A percentile compares a stretch with the other conserved stretches of the same genome.
Conservation (phyloP, 2,113 vertebrate species). For the Myocastor coypus region DNA sequence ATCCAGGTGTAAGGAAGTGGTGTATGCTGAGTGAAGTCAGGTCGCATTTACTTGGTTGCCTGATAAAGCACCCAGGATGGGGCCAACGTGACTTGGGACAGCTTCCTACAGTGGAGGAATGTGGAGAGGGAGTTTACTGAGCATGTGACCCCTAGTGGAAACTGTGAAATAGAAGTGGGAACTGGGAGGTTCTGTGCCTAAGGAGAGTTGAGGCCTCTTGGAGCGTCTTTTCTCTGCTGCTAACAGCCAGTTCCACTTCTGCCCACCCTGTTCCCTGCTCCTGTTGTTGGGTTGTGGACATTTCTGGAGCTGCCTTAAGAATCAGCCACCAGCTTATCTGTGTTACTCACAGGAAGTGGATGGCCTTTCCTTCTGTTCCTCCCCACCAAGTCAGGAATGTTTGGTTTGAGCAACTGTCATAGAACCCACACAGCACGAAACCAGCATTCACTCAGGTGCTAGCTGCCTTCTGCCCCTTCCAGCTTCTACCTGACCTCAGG, state of each 20-base stretch:
- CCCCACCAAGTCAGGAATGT: background rate
- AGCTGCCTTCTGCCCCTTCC: background rate
- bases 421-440: background rate
- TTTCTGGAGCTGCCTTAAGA: background rate
- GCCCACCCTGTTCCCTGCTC: background rate
- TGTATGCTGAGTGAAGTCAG: background rate
- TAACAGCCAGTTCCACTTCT: background rate
- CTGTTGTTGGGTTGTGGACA: background rate
- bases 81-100: background rate
- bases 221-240: background rate
- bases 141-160: background rate
- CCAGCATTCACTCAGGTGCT: too few species aligned
- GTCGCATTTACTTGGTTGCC: background rate
- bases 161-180: background rate
- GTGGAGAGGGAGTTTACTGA: background rate
- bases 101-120: background rate
- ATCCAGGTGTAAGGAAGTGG: background rate
- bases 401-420: background rate
- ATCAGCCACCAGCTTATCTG: background rate
- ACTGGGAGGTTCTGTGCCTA: background rate
- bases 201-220: background rate
- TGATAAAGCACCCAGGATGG: background rate
- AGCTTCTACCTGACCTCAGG: background rate
- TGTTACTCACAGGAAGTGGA: background rate
- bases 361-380: background rate